phyloP scores from a whole-genome alignment of 2,113 vertebrate genomes.

The Nibea coibor region DNA sequence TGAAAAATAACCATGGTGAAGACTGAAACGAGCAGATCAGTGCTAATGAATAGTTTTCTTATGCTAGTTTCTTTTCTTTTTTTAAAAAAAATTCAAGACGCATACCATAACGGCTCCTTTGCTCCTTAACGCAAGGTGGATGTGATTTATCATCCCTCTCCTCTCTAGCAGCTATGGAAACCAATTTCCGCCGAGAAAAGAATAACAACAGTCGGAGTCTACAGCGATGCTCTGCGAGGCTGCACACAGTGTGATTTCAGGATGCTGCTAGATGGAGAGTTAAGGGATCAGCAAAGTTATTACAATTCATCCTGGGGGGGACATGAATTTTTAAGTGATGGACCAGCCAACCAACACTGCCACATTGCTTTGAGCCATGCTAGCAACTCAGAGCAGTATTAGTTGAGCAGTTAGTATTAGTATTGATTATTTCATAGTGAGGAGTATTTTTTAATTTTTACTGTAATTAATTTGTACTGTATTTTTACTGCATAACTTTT shows the following conservation, averaged over 20 bases:
- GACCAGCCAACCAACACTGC: neutral
- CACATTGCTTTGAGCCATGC: neutral
- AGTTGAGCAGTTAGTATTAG: too few relatives aligned
- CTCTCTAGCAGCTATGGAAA: neutral
- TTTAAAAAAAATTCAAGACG: neutral
- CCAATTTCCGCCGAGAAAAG: neutral
- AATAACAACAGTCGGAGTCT: too few relatives aligned
- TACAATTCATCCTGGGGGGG: neutral
- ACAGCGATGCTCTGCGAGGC: neutral
- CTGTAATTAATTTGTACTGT: neutral
- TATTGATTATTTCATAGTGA: too few relatives aligned
- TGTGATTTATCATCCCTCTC: neutral
- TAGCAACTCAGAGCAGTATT: neutral
- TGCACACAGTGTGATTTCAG: neutral
- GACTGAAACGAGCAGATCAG: neutral
- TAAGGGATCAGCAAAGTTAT: neutral
- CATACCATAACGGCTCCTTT: neutral
- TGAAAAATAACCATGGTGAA: neutral
- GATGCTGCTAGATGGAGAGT: neutral
- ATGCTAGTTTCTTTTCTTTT: neutral
- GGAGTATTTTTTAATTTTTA: neutral
- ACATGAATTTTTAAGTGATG: too few relatives aligned
- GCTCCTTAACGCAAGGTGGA: neutral
- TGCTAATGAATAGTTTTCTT: neutral
- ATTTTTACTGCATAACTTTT: neutral